phyloP scores from a whole-genome alignment of 2,888 invertebrate genomes.

The Pseudococcus longispinus region DNA sequence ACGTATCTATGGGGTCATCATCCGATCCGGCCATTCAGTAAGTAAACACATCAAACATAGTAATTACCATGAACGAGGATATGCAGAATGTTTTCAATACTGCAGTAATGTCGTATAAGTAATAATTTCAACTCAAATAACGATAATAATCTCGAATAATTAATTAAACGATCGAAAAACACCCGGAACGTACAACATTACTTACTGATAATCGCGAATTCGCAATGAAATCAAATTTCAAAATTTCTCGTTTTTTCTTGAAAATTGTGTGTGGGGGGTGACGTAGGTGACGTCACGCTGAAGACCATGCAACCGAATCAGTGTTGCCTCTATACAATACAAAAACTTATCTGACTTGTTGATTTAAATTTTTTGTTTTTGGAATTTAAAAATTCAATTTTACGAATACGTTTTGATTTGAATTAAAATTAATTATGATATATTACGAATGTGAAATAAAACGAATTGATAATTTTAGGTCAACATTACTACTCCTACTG shows the following conservation, averaged over 20 bases:
- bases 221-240: no score
- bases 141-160: no score
- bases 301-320: not conserved
- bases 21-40: conserved; percentile 89
- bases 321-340: not conserved
- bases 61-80: not conserved
- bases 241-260: no score
- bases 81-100: no score
- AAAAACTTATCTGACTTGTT: not conserved
- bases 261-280: no score
- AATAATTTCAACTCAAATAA: no score
- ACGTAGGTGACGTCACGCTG: not conserved
- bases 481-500: not conserved
- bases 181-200: not conserved
- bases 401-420: no score
- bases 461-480: not conserved
- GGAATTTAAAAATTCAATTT: not conserved
- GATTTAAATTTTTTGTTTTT: not conserved
- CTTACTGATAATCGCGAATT: no score
- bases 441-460: not conserved
- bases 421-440: not conserved
- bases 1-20: conserved; percentile 91
- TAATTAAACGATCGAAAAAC: not conserved
- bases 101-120: no score
- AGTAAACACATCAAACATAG: conserved; percentile 64